Base-by-base conservation (phyloP, 2,888 invertebrate genomes). In the Salticus scenicus region DNA sequence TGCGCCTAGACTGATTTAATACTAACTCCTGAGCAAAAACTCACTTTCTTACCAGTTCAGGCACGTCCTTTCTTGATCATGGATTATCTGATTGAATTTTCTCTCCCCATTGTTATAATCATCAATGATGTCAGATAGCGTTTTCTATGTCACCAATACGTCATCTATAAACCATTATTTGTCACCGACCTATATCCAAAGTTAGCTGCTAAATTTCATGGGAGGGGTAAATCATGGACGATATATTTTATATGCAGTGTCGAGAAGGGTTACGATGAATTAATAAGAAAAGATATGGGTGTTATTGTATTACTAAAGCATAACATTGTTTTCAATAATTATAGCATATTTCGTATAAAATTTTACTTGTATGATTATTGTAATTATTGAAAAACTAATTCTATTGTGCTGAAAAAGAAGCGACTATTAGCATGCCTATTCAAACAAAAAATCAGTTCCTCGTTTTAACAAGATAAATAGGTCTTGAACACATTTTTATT, bases 151-250 rank as follows among this genome's bases (percentile, higher is more conserved):
- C 37, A 37, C 24, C 57, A 24, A 4, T 24, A 5, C 17, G 24
- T 57, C 57, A 24, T 57, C 57, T 20, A 24, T 24, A 24, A 57
- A 5, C 12, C 24, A 24, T 57, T 24, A 57, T 5, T 57, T 57
- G 57, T 57, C 24, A 57, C 57, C 57, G 57, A 57, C 57, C 57
- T 57, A 57, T 24, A 24, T 47, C 47, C 47, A 17, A 47, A 47
- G 47, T 47, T 47, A 47, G 47, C 47, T 2, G 57, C 1, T 17
- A 24, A 57, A 47, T 24, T 57, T 1, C 20, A 24, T 57, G 57
- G 24, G 57, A 24, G 57, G 24, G 24, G 24, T 7, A 24, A 7
- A 57, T 57, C 5, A 17, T 5, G 24, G 24, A 1, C 2, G 2
- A 57, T 24, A 24, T 57, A 24, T n/a, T n/a, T n/a, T 24, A 1